Evolutionary conservation across 1,140 invertebrate species (phyloP).

Genomic region (Agrilus planipennis): DNA sequence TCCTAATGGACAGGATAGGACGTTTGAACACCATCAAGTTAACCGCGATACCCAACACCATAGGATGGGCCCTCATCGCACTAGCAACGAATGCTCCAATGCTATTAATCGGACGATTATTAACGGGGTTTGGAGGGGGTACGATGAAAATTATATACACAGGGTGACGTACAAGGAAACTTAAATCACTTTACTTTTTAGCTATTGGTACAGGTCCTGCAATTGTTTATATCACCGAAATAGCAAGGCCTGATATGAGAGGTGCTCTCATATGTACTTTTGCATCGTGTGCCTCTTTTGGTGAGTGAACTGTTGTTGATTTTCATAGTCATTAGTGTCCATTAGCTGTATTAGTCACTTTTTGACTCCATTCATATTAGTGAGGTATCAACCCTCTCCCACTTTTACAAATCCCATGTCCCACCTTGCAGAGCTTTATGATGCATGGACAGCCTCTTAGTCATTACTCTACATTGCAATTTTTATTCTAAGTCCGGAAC

Average conservation of each 20-base stretch:
- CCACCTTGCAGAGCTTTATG: too few relatives aligned
- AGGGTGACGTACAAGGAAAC: neutral
- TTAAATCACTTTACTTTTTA: slow-evolving; percentile 10
- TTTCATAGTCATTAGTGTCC: too few relatives aligned
- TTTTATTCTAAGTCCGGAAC: too few relatives aligned
- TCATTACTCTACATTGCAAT: too few relatives aligned
- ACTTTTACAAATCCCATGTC: too few relatives aligned
- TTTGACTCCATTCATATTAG: too few relatives aligned
- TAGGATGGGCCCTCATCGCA: slow-evolving; percentile 51
- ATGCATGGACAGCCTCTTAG: too few relatives aligned
- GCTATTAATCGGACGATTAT: slow-evolving; percentile 45
- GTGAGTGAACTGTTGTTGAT: too few relatives aligned
- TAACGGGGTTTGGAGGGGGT: slow-evolving; percentile 46
- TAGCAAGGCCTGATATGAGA: slow-evolving; percentile 42
- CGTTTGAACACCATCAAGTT: slow-evolving; percentile 48
- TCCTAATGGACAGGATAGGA: slow-evolving; percentile 49
- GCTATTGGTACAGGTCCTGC: slow-evolving; percentile 44
- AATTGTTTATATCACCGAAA: slow-evolving; percentile 49
- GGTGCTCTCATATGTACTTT: slow-evolving; percentile 44
- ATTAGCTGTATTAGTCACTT: too few relatives aligned
- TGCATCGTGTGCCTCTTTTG: slow-evolving; percentile 41
- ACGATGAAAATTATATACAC: too few relatives aligned
- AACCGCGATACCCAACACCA: slow-evolving; percentile 43
- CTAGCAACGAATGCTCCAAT: slow-evolving; percentile 34
- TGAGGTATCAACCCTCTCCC: too few relatives aligned